Evolutionary conservation across 2,797 vertebrate species (phyloP).

Genomic region (Adelosebastes latens): DNA sequence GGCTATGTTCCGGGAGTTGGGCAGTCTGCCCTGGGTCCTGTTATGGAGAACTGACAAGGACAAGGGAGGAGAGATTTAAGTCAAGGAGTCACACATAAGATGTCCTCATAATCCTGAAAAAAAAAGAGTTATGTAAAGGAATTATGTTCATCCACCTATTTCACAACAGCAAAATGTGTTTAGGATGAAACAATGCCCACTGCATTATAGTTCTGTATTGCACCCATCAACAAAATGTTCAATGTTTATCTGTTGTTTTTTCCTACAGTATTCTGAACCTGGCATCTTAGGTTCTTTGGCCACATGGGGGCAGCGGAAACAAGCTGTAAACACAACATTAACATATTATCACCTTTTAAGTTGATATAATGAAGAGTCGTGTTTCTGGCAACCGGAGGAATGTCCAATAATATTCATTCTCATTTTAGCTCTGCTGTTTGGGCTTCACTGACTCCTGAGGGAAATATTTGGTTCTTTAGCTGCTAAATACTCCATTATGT

Average conservation of each 20-base stretch:
- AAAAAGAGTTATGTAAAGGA: not conserved
- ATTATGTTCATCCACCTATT: not conserved
- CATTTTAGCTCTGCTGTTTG: not conserved
- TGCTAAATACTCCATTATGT: not conserved
- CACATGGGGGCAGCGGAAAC: not conserved
- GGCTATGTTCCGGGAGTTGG: conserved; percentile 37
- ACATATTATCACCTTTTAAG: not conserved
- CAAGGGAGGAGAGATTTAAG: conserved; percentile 56
- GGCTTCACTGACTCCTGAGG: not conserved
- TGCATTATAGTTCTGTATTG: not conserved
- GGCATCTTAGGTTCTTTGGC: not conserved
- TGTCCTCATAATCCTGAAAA: conserved; percentile 42
- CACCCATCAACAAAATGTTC: not conserved
- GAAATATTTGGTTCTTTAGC: not conserved
- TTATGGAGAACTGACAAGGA: conserved; percentile 71
- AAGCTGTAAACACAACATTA: not conserved
- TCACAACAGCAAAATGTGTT: not conserved
- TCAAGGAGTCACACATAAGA: conserved; percentile 31
- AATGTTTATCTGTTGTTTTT: not conserved
- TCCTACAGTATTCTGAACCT: not conserved
- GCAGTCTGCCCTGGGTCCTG: conserved; percentile 67
- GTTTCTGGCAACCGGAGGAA: not conserved
- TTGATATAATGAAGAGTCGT: not conserved
- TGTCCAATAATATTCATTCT: not conserved
- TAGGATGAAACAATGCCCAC: not conserved